Conservation (phyloP, 2,797 vertebrate genomes). For the Calcarius lapponicus region DNA sequence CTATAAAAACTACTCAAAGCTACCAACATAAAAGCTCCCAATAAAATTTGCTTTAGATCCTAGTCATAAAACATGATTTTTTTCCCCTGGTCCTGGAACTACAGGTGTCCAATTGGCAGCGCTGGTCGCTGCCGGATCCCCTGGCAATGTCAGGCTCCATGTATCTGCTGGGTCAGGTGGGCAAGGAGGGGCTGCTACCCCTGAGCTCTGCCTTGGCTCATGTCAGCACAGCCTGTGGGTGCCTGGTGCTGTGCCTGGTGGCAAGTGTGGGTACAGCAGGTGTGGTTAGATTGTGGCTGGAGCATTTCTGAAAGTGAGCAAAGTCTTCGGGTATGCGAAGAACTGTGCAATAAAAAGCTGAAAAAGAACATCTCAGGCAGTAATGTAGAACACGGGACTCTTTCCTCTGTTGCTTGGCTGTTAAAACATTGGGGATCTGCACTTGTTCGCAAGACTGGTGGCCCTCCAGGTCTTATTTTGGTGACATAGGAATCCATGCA, state of each 20-base stretch:
- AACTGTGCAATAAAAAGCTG: background rate
- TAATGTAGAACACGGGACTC: too few species aligned
- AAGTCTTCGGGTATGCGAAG: background rate
- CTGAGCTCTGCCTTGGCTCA: background rate
- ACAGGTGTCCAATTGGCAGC: slow-evolving; percentile 44
- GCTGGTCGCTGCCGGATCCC: background rate
- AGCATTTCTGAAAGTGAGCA: background rate
- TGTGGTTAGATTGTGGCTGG: background rate
- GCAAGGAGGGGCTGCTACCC: background rate
- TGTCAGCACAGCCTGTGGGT: background rate
- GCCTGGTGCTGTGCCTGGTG: background rate
- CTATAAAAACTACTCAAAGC: slow-evolving; percentile 79
- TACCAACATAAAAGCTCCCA: slow-evolving; percentile 79
- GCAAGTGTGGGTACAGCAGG: background rate
- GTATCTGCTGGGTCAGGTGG: background rate
- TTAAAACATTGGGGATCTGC: background rate
- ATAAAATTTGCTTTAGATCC: slow-evolving; percentile 81
- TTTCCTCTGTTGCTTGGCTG: background rate
- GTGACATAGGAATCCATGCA: accelerated
- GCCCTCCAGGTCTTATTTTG: background rate
- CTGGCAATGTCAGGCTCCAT: accelerated
- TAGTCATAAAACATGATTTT: slow-evolving; percentile 69
- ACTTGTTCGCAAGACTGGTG: background rate
- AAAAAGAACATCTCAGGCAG: accelerated
- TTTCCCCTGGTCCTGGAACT: slow-evolving; percentile 49